Evolutionary conservation across 1,140 invertebrate genomes (phyloP).

Genomic region (Lamellibrachia luymesi): DNA sequence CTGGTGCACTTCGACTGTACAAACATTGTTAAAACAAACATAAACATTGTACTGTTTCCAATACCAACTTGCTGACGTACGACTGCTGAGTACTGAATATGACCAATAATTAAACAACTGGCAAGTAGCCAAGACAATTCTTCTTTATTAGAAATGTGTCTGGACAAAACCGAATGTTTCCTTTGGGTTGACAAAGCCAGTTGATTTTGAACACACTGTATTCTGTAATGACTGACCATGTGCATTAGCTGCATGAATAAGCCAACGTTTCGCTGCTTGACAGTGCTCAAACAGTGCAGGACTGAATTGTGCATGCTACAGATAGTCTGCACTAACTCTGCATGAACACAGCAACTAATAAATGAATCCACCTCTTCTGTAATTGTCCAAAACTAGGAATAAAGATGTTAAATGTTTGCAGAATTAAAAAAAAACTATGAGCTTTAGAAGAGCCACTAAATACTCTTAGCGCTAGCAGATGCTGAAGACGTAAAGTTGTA

Average conservation of each 20-base stretch:
- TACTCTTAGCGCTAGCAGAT: no score
- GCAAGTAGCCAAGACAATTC: neutral
- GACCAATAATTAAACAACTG: neutral
- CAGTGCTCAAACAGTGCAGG: neutral
- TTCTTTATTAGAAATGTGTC: neutral
- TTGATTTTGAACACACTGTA: neutral
- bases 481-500: no score
- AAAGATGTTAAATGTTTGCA: no score
- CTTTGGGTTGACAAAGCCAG: neutral
- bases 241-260: neutral
- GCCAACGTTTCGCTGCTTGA: neutral
- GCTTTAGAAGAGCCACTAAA: no score
- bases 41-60: neutral
- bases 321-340: neutral
- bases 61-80: neutral
- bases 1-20: neutral
- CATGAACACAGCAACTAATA: neutral
- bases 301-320: neutral
- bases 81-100: neutral
- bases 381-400: neutral
- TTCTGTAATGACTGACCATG: neutral
- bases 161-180: neutral
- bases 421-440: no score
- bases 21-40: neutral
- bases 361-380: neutral